phyloP scores from a whole-genome alignment of 2,797 vertebrate species.

The Apodemus agrarius region DNA sequence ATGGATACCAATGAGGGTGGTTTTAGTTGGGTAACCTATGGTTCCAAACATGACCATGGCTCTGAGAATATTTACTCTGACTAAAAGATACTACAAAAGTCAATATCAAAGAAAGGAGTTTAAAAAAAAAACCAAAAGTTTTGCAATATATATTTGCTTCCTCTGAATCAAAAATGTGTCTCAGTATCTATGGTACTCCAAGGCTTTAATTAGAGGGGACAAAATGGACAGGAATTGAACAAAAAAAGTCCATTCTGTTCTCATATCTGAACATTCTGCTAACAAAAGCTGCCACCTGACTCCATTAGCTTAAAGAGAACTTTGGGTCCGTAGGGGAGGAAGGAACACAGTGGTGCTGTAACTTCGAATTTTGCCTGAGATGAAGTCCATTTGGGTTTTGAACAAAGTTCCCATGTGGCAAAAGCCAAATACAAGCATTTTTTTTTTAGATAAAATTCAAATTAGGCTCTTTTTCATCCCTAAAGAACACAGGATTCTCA shows the following conservation, averaged over 20 bases:
- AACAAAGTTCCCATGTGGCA: not conserved
- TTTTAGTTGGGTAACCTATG: not conserved
- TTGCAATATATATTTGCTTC: slow-evolving; percentile 25
- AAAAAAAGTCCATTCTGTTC: slow-evolving; percentile 72
- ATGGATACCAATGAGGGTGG: not conserved
- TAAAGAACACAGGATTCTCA: slow-evolving; percentile 15
- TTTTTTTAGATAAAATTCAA: slow-evolving; percentile 15
- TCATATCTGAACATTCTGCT: slow-evolving; percentile 55
- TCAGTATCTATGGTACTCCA: not conserved
- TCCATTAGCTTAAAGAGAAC: slow-evolving; percentile 64
- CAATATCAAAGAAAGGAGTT: slow-evolving; percentile 25
- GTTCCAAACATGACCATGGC: not conserved
- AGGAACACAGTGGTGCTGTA: slow-evolving; percentile 36
- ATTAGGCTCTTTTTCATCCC: not conserved
- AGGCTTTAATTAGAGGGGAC: slow-evolving; percentile 51
- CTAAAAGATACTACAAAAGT: not conserved
- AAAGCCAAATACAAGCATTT: slow-evolving; percentile 58
- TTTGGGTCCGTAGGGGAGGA: not conserved
- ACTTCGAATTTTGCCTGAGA: slow-evolving; percentile 30
- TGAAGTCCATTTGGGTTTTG: slow-evolving; percentile 8
- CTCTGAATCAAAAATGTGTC: slow-evolving; percentile 21
- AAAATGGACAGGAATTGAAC: slow-evolving; percentile 27
- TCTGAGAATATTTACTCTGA: not conserved
- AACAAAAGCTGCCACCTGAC: slow-evolving; percentile 53
- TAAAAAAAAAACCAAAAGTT: slow-evolving; percentile 41